phyloP scores from a whole-genome alignment of 1,140 invertebrate genomes.

The Meloidogyne chitwoodi region DNA sequence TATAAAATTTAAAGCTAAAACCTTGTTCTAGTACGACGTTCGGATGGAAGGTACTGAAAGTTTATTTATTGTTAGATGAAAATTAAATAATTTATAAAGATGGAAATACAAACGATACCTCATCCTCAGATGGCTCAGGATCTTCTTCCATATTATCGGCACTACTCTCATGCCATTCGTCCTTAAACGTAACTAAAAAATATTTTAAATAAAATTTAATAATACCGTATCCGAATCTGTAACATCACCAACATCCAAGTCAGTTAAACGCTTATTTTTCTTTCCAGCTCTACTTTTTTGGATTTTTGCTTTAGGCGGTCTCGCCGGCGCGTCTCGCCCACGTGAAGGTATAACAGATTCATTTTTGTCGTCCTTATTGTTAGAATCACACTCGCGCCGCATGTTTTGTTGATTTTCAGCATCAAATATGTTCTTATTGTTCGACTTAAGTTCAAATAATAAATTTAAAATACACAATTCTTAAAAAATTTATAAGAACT shows the following conservation, averaged over 20 bases:
- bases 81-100: no score
- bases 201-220: background rate
- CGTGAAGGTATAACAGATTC: background rate
- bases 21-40: constrained; percentile 12
- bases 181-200: background rate
- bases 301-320: background rate
- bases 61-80: background rate
- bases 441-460: background rate
- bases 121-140: constrained; percentile 35
- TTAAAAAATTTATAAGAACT: no score
- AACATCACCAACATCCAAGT: constrained; percentile 37
- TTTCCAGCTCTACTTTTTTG: background rate
- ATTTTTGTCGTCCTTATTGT: constrained; percentile 18
- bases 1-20: background rate
- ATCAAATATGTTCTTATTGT: constrained; percentile 31
- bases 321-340: constrained; percentile 4
- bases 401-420: constrained; percentile 27
- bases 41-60: constrained; percentile 26
- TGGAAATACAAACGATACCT: background rate
- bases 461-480: background rate
- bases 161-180: constrained; percentile 16
- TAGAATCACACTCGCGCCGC: constrained; percentile 2
- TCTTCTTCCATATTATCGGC: constrained; percentile 28
- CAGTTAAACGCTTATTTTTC: constrained; percentile 39
- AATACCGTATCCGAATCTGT: constrained; percentile 38